Evolutionary conservation across 2,797 vertebrate species (phyloP), one percentile per base, ranked within the genome.

Genomic region (Enteromius fasciolatus): DNA sequence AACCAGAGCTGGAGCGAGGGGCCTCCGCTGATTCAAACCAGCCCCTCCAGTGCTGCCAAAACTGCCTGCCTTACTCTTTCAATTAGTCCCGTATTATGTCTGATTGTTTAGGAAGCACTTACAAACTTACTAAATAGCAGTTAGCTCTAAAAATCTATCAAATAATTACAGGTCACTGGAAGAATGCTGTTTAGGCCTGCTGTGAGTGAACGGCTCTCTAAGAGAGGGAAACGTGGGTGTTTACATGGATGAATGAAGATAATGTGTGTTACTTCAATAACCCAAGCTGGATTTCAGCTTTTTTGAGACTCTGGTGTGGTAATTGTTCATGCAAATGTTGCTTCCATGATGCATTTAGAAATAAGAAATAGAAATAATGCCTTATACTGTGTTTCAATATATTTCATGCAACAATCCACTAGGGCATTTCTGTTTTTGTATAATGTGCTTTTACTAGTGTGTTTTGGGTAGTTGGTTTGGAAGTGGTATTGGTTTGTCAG

Each of bases 21-120:
- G 89, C 92, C 92, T 87, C 86, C 84, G n/a, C 85, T 94, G 93
- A 95, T 94, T 94, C 85, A 89, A 95, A 94, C 91, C 94, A 95
- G 94, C 91, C 93, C 90, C 87, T 88, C 88, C 72, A 89, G 89
- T 91, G 88, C 89, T 86, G 88, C 89, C 85, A 89, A 93, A 88
- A 86, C 89, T 92, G 90, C 90, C 88, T 85, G 88, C 25, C 83
- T 85, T 81, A 82, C 84, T 86, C 86, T 86, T 84, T 84, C 80
- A 86, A 90, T 89, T 83, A 87, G 77, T 69, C 84, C 69, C 76
- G 84, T 67, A 84, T 82, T 83, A 87, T n/a, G 28, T 39, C 77
- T 84, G 81, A 83, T 84, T 85, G 86, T 87, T 87, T 85, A 84
- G 87, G 84, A 87, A 87, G 85, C 85, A 73, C 85, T 76, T 87